A percentile compares a stretch with the other conserved stretches of the same genome.
Conservation (phyloP, 2,797 vertebrate genomes). For the Myotis pilosus region DNA sequence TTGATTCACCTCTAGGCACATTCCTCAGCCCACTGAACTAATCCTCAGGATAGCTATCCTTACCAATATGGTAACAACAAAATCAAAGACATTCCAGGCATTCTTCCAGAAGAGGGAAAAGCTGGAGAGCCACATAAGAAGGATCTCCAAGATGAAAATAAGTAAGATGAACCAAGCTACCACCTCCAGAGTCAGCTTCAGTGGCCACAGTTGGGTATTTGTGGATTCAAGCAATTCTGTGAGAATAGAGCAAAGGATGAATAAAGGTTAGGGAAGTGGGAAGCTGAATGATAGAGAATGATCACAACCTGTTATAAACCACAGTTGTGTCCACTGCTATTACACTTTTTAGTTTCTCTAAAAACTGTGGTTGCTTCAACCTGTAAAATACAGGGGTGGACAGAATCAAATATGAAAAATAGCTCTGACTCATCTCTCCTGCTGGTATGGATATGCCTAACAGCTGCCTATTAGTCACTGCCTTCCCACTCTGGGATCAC, state of each 20-base stretch:
- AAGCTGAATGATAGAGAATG: neutral
- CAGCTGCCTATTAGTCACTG: neutral
- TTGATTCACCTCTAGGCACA: constrained; percentile 27
- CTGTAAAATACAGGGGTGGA: neutral
- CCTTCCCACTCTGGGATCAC: neutral
- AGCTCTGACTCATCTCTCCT: neutral
- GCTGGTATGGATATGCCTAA: neutral
- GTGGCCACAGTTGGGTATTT: constrained; percentile 21
- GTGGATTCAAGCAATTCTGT: constrained; percentile 74
- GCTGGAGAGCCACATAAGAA: constrained; percentile 78
- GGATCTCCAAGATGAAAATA: constrained; percentile 79
- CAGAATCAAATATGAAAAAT: neutral
- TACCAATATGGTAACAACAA: constrained; percentile 79
- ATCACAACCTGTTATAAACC: constrained; percentile 22
- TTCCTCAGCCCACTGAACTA: constrained; percentile 7
- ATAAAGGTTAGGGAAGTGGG: neutral
- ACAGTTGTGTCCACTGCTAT: neutral
- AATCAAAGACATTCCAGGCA: constrained; percentile 83
- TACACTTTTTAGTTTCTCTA: constrained; percentile 40
- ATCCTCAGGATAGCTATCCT: constrained; percentile 49
- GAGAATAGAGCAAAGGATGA: constrained; percentile 12
- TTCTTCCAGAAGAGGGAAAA: constrained; percentile 81
- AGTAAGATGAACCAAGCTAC: constrained; percentile 78
- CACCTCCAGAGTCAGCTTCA: constrained; percentile 75
- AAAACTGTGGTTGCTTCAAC: constrained; percentile 26